Evolutionary conservation across 2,113 vertebrate species (phyloP), one percentile per base, ranked within the genome.

Genomic region (Terrapene triunguis): DNA sequence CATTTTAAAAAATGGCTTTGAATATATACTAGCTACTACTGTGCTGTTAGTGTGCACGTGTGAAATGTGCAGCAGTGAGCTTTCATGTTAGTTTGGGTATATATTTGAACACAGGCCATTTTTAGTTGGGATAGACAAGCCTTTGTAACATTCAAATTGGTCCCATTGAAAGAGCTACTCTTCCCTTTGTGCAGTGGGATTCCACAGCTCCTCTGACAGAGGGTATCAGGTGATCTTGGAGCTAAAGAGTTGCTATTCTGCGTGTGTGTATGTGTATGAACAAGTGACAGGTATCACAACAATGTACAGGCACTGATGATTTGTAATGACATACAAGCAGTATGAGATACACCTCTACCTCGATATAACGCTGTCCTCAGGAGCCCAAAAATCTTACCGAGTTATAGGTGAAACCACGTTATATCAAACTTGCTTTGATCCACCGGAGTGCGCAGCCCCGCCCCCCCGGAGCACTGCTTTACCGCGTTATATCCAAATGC

Each of bases 11-110:
- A 38, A 51, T 51, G 47, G 24, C n/a, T 14, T 11, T 48, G 7
- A 19, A 38, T 8, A 65, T 1, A 17, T 80, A n/a, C 2, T 38
- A 32, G 6, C 2, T 48, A 54, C 4, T 16, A 1, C 29, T 25
- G 6, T 54, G 8, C 12, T 13, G 12, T 13, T 47, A 27, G 9
- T 69, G 35, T 69, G 35, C 44, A 48, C 4, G 35, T 72, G 72
- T 38, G 27, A 51, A 27, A 47, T 5, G 13, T 47, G 4, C 38
- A 76, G 13, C 35, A 51, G 2, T 84, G 79, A 81, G 32, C 72
- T 81, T 10, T 6, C 38, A 1, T 4, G 4, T 87, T 72, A 25
- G 6, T 42, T 93, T 94, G 82, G 5, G 1, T 54, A 2, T 4
- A 29, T 69, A 48, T 57, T 48, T 25, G 48, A 57, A 50, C 65